A percentile compares a stretch with the other conserved stretches of the same genome.
These are phyloP conservation scores for Zootoca vivipara DNA, from an alignment of 2,113 vertebrate species.

Conservation along the genomic window DNA sequence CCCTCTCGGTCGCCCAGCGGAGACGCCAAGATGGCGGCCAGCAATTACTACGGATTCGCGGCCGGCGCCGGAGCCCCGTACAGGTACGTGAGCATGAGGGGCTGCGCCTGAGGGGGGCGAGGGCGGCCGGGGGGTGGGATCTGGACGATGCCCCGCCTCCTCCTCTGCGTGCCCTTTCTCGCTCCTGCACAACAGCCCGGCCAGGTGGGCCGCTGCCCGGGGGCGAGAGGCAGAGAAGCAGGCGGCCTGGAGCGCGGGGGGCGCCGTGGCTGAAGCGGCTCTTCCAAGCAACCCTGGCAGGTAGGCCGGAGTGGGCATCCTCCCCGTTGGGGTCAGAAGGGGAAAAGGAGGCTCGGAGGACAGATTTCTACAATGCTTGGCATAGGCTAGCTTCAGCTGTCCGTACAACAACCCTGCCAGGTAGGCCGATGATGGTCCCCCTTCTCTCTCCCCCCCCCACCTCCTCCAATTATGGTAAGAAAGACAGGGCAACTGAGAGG, in stretches of 20 bases:
- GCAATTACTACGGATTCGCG: slow-evolving; percentile 77
- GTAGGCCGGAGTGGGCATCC: neutral
- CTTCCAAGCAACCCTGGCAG: too few relatives aligned
- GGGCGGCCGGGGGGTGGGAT: neutral
- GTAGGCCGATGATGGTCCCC: neutral
- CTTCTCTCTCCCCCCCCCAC: too few relatives aligned
- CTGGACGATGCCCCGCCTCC: neutral
- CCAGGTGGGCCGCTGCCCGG: neutral
- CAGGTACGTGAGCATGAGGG: slow-evolving; percentile 72
- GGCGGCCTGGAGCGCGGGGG: too few relatives aligned
- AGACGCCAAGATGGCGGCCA: slow-evolving; percentile 86
- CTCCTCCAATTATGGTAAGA: neutral
- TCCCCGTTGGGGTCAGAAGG: neutral
- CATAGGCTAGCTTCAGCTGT: neutral
- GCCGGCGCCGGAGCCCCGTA: slow-evolving; percentile 78
- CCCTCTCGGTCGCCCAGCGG: slow-evolving; percentile 32
- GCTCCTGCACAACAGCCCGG: neutral
- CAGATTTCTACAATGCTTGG: neutral
- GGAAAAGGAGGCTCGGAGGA: neutral
- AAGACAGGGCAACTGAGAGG: too few relatives aligned
- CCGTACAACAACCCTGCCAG: neutral
- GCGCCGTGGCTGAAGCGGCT: too few relatives aligned
- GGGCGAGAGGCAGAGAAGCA: neutral
- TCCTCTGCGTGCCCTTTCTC: neutral
- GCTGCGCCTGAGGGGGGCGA: neutral